Conservation (phyloP, 2,888 invertebrate genomes). For the Corythucha ciliata region DNA sequence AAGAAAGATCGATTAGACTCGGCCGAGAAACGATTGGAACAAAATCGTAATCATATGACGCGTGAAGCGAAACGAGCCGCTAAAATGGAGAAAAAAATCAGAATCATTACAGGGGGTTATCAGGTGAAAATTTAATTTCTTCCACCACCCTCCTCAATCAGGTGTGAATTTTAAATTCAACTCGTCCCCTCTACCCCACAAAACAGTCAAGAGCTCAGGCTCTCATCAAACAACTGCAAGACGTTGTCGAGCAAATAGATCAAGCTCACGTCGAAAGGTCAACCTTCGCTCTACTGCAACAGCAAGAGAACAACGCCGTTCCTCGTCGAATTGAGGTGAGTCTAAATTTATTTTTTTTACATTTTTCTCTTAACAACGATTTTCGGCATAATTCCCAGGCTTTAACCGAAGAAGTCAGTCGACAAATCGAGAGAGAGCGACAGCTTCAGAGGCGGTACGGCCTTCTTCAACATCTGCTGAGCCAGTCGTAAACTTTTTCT, state of each 20-base stretch:
- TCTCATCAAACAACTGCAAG: conserved; percentile 76
- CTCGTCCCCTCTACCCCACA: too few species aligned
- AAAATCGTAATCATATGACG: conserved; percentile 91
- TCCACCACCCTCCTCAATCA: not conserved
- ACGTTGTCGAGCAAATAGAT: conserved; percentile 81
- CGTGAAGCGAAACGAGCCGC: conserved; percentile 92
- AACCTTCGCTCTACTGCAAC: conserved; percentile 81
- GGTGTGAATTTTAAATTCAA: not conserved
- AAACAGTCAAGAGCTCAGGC: conserved; percentile 63
- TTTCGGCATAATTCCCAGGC: conserved; percentile 47
- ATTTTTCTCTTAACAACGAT: conserved; percentile 11
- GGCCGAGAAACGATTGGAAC: conserved; percentile 81
- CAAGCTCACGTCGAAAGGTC: conserved; percentile 79
- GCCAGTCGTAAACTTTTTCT: conserved; percentile 16
- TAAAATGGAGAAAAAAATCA: conserved; percentile 94
- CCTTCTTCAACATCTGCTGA: conserved; percentile 48
- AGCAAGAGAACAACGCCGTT: conserved; percentile 82
- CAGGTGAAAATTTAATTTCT: conserved; percentile 46
- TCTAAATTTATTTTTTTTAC: conserved; percentile 19
- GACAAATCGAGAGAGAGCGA: conserved; percentile 86
- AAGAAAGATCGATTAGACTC: conserved; percentile 95
- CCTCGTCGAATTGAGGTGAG: conserved; percentile 77
- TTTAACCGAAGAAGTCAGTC: conserved; percentile 80
- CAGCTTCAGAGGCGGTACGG: conserved; percentile 74
- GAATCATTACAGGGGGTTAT: conserved; percentile 89